Evolutionary conservation across 92 coral and sea anemone genomes (phyloP), one percentile per base, ranked within the genome.

Genomic region (Zoanthus solanderi): DNA sequence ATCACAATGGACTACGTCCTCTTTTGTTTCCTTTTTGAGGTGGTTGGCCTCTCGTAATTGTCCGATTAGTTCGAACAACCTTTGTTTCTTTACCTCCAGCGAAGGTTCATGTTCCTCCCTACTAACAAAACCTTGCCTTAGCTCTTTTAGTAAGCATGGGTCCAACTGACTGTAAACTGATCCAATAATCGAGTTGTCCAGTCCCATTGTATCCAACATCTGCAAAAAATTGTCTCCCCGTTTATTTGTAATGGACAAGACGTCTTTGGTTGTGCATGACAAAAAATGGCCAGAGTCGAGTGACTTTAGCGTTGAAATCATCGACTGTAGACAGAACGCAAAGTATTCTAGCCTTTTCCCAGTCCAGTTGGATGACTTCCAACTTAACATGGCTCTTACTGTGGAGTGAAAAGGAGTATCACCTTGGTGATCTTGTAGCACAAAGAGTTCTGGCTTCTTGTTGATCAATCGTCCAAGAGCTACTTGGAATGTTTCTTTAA

Each of bases 1-100:
- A 57, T 45, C 85, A 46, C 85, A 81, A 50, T 54, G 65, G 63
- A 81, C 46, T 12, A 81, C 50, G 8, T 81, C 85, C 23, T 81
- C 85, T 23, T 66, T 81, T 32, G 37, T 47, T 57, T 65, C 85
- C 28, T 9, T 73, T 65, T 65, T 81, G 52, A 45, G 58, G 30
- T 81, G 85, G 31, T 81, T 81, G 46, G 85, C 85, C 28, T 81
- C 85, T 34, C 85, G 85, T 66, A 81, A 66, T 8, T 81, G 85
- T 28, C 85, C 85, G 28, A 81, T 81, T 12, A 81, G 75, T 31
- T 81, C 85, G 66, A 65, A 46, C 28, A 81, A 65, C 45, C 85
- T 81, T 71, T 81, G 85, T 48, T 81, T 81, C 85, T 81, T 81
- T 65, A 52, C 46, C 46, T 81, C 85, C 6, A 81, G 6, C 5